A percentile compares a stretch with the other conserved stretches of the same genome.
These are phyloP conservation scores for Cylloceria caligata DNA, from an alignment of 2,888 invertebrate genomes.

Conservation along the genomic window DNA sequence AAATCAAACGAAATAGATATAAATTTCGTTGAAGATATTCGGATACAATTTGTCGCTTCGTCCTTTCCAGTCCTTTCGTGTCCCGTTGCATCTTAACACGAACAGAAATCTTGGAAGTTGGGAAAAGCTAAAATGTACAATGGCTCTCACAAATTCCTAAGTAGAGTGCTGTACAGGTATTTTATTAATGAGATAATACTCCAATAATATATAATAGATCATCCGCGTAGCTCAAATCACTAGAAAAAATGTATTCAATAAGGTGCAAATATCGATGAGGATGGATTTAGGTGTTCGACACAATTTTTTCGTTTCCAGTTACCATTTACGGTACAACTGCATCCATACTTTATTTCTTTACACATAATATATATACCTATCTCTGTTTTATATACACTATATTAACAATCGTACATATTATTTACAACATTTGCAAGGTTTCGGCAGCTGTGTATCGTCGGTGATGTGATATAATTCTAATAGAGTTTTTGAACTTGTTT, in stretches of 20 bases:
- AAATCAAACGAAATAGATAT: conserved; percentile 29
- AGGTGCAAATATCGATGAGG: background rate
- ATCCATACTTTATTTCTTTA: conserved; percentile 61
- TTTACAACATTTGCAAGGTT: conserved; percentile 67
- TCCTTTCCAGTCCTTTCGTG: background rate
- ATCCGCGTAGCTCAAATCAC: background rate
- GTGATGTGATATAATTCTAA: conserved; percentile 12
- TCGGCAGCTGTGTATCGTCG: conserved; percentile 59
- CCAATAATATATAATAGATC: background rate
- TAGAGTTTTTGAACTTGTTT: conserved; percentile 2
- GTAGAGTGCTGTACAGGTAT: too few relatives aligned
- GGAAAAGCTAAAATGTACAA: too few relatives aligned
- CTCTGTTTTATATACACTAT: conserved; percentile 63
- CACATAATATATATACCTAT: conserved; percentile 51
- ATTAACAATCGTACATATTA: conserved; percentile 67
- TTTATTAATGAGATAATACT: too few relatives aligned
- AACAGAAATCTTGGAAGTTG: too few relatives aligned
- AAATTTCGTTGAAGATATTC: conserved; percentile 38
- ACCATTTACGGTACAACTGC: conserved; percentile 45
- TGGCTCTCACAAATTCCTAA: too few relatives aligned
- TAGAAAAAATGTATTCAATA: background rate
- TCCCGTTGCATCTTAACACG: too few relatives aligned
- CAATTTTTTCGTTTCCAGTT: conserved; percentile 16
- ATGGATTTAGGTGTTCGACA: background rate
- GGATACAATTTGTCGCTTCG: background rate